Evolutionary conservation across 1,140 invertebrate genomes (phyloP), one percentile per base, ranked within the genome.

Genomic region (Nylanderia fulva): DNA sequence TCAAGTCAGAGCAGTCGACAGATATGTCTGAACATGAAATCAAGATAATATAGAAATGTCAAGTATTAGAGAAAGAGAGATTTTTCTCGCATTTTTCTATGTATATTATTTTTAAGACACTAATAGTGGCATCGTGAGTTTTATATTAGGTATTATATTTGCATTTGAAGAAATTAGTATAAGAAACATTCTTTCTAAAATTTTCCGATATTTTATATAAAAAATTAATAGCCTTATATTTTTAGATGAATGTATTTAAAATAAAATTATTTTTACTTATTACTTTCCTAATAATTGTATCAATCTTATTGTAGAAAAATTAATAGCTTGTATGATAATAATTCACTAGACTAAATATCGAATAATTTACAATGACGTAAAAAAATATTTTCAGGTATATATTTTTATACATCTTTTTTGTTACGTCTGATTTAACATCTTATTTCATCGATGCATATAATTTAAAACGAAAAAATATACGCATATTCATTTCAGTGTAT

Each of bases 401-500:
- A n/a, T n/a, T n/a, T n/a, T n/a, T n/a, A n/a, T n/a, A n/a, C n/a
- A n/a, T n/a, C n/a, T n/a, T n/a, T n/a, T n/a, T n/a, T n/a, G n/a
- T n/a, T n/a, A n/a, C n/a, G n/a, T n/a, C n/a, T n/a, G n/a, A n/a
- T n/a, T n/a, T n/a, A n/a, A n/a, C 52, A 29, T n/a, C 15, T 29
- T 33, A 71, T 52, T 52, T 5, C 8, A 56, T 21, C 7, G 7
- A 56, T n/a, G n/a, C n/a, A n/a, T n/a, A 21, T 42, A 48, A 61
- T 74, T 3, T 71, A 60, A 24, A 15, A 36, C 27, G 27, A 13
- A 39, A 71, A 58, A n/a, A n/a, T 11, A 29, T 13, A 21, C 0
- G 24, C n/a, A 69, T 69, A 80, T 84, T 82, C 36, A 80, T 72
- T 61, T 83, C 6, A 75, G 61, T 42, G 33, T 24, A 33, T 3